Percentiles rank a stretch among this genome's conserved stretches.
Conservation (phyloP, 2,888 invertebrate genomes). For the Hemicrepidius hirtus region DNA sequence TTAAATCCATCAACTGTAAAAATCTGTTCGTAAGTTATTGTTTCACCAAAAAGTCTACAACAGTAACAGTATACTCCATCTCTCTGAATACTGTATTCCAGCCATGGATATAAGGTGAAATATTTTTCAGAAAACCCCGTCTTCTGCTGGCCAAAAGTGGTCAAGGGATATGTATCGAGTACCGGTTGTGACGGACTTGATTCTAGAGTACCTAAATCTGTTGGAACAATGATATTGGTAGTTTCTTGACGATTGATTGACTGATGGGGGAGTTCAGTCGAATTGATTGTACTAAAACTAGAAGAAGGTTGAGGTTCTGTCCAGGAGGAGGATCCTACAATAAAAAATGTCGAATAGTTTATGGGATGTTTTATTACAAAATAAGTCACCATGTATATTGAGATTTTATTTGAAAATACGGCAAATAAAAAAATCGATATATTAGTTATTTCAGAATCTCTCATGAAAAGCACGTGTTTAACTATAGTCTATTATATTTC, state of each 20-base stretch:
- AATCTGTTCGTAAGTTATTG: constrained; percentile 10
- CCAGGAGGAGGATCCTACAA: constrained; percentile 9
- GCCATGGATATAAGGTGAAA: constrained; percentile 24
- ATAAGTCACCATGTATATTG: constrained; percentile 12
- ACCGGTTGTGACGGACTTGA: constrained; percentile 25
- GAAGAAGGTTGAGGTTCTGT: constrained; percentile 10
- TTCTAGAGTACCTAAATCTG: constrained; percentile 26
- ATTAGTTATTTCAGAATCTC: not conserved
- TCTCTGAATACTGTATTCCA: constrained; percentile 18
- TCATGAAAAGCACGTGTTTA: constrained; percentile 7
- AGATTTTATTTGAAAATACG: constrained; percentile 15
- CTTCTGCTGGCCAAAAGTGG: constrained; percentile 14
- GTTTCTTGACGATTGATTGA: constrained; percentile 6
- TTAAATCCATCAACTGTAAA: constrained; percentile 12
- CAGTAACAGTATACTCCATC: constrained; percentile 30
- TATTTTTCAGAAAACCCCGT: constrained; percentile 20
- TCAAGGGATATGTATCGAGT: constrained; percentile 14
- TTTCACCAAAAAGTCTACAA: constrained; percentile 27
- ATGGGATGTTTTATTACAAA: constrained; percentile 13
- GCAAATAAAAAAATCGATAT: constrained; percentile 6
- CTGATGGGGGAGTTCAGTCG: constrained; percentile 4
- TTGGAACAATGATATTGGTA: constrained; percentile 13
- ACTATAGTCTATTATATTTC: constrained; percentile 1
- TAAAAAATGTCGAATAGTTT: constrained; percentile 14
- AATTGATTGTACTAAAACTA: constrained; percentile 13